phyloP scores from a whole-genome alignment of 2,113 vertebrate genomes.

The Cottus gobio region DNA sequence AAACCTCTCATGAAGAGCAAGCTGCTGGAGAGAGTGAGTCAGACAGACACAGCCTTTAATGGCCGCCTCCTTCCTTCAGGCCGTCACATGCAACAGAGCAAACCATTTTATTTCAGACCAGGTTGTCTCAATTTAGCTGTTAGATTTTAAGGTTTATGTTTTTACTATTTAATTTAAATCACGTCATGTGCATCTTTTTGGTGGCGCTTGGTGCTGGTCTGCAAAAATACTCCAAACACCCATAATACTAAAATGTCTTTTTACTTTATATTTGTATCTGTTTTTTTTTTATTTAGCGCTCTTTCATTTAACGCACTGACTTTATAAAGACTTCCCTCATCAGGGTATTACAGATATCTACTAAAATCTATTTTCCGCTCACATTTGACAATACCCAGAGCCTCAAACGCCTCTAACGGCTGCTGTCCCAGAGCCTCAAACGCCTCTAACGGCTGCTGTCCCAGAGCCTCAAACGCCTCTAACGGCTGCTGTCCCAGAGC shows the following conservation, averaged over 20 bases:
- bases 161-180: not conserved
- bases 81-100: no score
- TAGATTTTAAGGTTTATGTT: not conserved
- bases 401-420: not conserved
- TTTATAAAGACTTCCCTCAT: not conserved
- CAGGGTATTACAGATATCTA: not conserved
- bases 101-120: no score
- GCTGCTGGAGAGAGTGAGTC: conserved; percentile 93
- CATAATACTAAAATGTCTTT: not conserved
- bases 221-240: not conserved
- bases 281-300: not conserved
- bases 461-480: not conserved
- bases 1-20: conserved; percentile 97
- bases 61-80: no score
- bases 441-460: conserved; percentile 1
- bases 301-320: not conserved
- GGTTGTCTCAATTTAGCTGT: no score
- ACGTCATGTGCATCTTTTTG: not conserved
- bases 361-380: not conserved
- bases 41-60: no score
- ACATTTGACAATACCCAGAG: no score
- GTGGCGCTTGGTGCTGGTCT: not conserved
- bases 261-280: no score
- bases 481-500: no score
- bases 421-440: no score